phyloP scores from a whole-genome alignment of 92 coral and sea anemone species.

The Phenganax stokvisi region DNA sequence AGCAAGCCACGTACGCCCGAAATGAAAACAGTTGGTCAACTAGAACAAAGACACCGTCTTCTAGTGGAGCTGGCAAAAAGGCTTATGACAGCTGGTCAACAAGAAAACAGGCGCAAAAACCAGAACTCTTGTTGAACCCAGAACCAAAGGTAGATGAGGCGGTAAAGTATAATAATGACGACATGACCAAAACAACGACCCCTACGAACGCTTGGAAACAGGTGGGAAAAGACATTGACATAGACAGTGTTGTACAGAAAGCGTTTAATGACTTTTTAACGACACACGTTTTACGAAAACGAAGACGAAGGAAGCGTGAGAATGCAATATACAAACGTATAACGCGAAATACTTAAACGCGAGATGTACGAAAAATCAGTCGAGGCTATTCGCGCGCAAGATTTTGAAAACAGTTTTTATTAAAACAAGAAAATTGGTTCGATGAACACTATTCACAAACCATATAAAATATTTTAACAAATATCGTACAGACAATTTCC shows the following conservation, averaged over 20 bases:
- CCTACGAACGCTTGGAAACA: slow-evolving; percentile 8
- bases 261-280: slow-evolving; percentile 32
- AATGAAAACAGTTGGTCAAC: slow-evolving; percentile 27
- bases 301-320: slow-evolving; percentile 28
- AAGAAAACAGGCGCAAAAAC: neutral
- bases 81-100: neutral
- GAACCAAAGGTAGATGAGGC: slow-evolving; percentile 32
- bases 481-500: no score
- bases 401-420: neutral
- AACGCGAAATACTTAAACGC: neutral
- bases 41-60: slow-evolving; percentile 13
- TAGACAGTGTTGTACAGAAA: slow-evolving; percentile 33
- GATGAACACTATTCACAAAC: no score
- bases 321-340: slow-evolving; percentile 1
- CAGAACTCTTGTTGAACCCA: neutral
- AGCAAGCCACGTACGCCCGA: neutral
- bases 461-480: no score
- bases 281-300: slow-evolving; percentile 16
- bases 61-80: neutral
- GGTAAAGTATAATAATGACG: slow-evolving; percentile 35
- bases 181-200: neutral
- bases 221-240: slow-evolving; percentile 28
- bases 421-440: neutral
- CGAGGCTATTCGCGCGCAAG: no score
- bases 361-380: no score